phyloP scores from a whole-genome alignment of 2,113 vertebrate species.

The Cyanistes caeruleus region DNA sequence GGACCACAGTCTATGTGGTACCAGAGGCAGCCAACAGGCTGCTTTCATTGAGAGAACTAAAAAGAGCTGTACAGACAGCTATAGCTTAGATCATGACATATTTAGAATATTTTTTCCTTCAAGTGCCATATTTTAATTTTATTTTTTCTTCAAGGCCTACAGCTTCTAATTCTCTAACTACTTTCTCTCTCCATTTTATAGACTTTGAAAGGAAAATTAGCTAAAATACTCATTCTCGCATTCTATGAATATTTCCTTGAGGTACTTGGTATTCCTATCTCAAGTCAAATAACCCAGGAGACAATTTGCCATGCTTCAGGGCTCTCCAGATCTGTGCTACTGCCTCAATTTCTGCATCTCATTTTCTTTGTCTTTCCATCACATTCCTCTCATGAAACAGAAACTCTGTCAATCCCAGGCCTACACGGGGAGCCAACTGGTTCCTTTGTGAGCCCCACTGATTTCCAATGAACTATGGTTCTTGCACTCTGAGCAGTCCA shows the following conservation, averaged over 20 bases:
- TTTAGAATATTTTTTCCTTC: neutral
- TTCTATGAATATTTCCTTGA: neutral
- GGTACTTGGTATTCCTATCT: neutral
- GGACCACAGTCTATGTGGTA: rapidly evolving
- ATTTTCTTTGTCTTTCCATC: neutral
- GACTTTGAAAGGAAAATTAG: neutral
- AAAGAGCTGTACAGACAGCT: neutral
- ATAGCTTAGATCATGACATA: neutral
- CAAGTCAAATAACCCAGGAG: neutral
- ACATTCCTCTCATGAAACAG: neutral
- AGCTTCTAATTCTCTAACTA: neutral
- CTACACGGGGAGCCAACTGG: neutral
- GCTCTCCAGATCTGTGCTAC: neutral
- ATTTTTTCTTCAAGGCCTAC: neutral
- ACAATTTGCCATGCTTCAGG: neutral
- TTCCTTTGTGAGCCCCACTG: neutral
- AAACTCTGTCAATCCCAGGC: neutral
- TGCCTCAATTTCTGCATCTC: neutral
- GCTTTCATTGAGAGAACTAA: neutral
- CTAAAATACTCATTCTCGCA: neutral
- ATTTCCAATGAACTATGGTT: neutral
- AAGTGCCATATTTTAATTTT: neutral
- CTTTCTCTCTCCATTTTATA: neutral
- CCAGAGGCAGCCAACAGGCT: neutral
- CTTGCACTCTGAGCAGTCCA: neutral